phyloP scores from a whole-genome alignment of 2,797 vertebrate genomes.

The Tinamus major region DNA sequence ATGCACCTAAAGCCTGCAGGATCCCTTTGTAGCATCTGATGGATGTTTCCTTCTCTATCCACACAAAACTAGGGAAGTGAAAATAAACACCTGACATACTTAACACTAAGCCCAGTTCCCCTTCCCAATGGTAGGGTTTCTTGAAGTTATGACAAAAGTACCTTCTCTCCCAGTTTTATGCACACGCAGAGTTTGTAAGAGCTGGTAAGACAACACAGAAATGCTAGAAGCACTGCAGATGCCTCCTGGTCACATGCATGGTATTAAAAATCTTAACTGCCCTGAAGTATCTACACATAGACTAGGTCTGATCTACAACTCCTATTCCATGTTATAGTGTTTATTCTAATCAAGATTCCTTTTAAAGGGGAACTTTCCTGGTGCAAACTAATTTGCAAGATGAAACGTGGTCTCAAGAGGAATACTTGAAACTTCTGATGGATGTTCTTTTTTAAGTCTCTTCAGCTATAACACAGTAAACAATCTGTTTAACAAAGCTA shows the following conservation, averaged over 20 bases:
- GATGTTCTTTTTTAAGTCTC: constrained; percentile 7
- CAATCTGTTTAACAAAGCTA: not conserved
- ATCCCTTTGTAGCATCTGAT: not conserved
- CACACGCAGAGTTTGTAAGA: not conserved
- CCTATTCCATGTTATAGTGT: not conserved
- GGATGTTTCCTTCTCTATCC: not conserved
- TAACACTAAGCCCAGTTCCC: not conserved
- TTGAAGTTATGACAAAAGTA: rapidly evolving
- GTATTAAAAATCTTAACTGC: not conserved
- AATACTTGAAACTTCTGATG: constrained; percentile 22
- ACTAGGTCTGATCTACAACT: not conserved
- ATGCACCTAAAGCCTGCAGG: not conserved
- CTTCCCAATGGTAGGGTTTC: not conserved
- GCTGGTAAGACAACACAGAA: not conserved
- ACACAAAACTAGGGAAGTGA: not conserved
- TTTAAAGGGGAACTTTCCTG: not conserved
- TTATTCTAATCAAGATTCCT: not conserved
- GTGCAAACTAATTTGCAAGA: not conserved
- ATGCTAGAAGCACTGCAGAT: rapidly evolving
- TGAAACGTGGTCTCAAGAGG: constrained; percentile 11
- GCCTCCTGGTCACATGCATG: not conserved
- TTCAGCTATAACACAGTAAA: not conserved
- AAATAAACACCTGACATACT: not conserved
- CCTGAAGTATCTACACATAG: not conserved
- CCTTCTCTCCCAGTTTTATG: not conserved